A percentile compares a stretch with the other conserved stretches of the same genome.
Evolutionary conservation across 2,113 vertebrate species (phyloP).

Genomic region (Sylvietta virens): DNA sequence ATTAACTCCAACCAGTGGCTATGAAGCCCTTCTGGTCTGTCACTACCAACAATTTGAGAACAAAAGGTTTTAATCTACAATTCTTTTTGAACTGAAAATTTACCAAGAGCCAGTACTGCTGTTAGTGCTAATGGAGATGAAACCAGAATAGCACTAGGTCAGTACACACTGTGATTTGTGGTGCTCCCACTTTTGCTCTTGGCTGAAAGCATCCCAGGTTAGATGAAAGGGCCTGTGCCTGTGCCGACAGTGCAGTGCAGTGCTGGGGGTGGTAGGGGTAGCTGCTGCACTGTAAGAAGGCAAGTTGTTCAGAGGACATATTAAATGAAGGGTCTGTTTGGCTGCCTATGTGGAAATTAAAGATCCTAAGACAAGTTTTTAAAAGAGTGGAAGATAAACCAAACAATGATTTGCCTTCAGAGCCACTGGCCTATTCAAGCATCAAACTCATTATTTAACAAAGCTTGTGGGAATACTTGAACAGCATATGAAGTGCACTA

Average conservation of each 20-base stretch:
- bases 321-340: neutral
- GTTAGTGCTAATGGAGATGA: neutral
- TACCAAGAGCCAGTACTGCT: neutral
- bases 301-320: neutral
- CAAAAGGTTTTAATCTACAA: neutral
- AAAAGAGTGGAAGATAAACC: neutral
- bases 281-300: neutral
- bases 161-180: neutral
- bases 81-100: neutral
- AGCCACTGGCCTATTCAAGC: neutral
- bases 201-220: neutral
- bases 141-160: neutral
- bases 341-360: neutral
- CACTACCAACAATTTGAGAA: neutral
- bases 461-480: neutral
- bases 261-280: neutral
- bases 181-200: neutral
- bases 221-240: neutral
- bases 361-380: slow-evolving; percentile 11
- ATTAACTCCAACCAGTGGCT: neutral
- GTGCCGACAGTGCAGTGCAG: neutral
- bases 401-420: neutral
- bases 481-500: neutral
- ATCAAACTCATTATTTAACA: neutral
- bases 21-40: neutral